Percentiles rank a stretch among this genome's conserved stretches.
phyloP scores from a whole-genome alignment of 2,797 vertebrate genomes.

The Momotus momota region DNA sequence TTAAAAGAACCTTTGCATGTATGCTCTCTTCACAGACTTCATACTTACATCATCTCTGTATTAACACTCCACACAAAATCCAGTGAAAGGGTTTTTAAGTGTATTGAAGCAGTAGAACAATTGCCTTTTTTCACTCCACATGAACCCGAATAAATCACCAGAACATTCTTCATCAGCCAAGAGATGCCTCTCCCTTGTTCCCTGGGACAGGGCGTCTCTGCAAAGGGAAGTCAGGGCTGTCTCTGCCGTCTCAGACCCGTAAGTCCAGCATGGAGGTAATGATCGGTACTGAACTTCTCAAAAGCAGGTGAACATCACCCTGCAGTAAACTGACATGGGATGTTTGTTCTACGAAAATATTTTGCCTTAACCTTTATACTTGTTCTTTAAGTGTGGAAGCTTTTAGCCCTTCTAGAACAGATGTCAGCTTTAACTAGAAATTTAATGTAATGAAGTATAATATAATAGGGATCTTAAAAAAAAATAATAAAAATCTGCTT shows the following conservation, averaged over 20 bases:
- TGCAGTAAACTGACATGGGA: neutral
- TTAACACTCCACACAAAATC: neutral
- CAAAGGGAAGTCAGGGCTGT: neutral
- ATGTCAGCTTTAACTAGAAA: neutral
- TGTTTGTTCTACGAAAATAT: neutral
- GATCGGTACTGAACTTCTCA: neutral
- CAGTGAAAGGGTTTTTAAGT: neutral
- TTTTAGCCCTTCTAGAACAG: neutral
- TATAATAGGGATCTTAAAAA: neutral
- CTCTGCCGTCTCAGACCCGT: neutral
- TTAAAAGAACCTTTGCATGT: neutral
- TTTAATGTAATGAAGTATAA: neutral
- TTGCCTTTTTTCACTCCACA: neutral
- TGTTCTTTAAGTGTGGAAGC: neutral
- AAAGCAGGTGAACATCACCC: neutral
- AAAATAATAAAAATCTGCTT: neutral
- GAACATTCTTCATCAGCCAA: neutral
- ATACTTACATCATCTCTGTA: neutral
- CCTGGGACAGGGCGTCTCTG: neutral
- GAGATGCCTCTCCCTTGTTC: neutral
- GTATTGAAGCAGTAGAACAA: neutral
- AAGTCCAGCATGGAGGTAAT: neutral
- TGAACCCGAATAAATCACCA: neutral
- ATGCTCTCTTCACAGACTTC: neutral
- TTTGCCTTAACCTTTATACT: neutral